Percentiles rank a stretch among this genome's conserved stretches.
Conservation (phyloP, 2,888 invertebrate species). For the Coremacera marginata region DNA sequence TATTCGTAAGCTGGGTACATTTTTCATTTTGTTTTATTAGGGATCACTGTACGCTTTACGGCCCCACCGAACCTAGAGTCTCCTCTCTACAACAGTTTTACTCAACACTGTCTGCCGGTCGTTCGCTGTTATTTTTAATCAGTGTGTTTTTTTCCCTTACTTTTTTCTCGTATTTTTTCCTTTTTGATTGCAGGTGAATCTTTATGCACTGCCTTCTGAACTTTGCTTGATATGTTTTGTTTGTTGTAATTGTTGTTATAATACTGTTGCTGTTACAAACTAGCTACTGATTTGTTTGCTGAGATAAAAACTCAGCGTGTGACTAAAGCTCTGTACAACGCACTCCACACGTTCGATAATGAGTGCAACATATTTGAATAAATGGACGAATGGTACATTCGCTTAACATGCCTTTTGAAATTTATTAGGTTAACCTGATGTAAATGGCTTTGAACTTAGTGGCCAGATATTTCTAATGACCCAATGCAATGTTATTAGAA, state of each 20-base stretch:
- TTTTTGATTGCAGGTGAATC: slow-evolving; percentile 17
- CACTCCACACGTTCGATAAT: slow-evolving; percentile 61
- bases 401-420: no score
- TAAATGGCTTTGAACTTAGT: no score
- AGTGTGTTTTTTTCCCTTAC: neutral
- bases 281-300: slow-evolving; percentile 52
- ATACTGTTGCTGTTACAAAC: slow-evolving; percentile 17
- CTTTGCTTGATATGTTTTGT: slow-evolving; percentile 36
- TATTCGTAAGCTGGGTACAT: neutral
- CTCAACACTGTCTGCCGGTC: neutral
- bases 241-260: slow-evolving; percentile 30
- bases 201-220: slow-evolving; percentile 32
- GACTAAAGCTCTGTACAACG: slow-evolving; percentile 51
- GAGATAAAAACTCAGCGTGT: slow-evolving; percentile 54
- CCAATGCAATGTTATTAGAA: no score
- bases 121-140: neutral
- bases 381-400: neutral
- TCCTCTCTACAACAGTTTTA: neutral
- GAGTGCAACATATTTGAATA: slow-evolving; percentile 51
- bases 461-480: no score
- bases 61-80: neutral
- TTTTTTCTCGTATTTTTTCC: no score
- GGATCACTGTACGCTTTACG: slow-evolving; percentile 39
- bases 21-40: slow-evolving; percentile 32
- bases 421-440: no score